Evolutionary conservation across 2,797 vertebrate genomes (phyloP).

Genomic region (Spondyliosoma cantharus): DNA sequence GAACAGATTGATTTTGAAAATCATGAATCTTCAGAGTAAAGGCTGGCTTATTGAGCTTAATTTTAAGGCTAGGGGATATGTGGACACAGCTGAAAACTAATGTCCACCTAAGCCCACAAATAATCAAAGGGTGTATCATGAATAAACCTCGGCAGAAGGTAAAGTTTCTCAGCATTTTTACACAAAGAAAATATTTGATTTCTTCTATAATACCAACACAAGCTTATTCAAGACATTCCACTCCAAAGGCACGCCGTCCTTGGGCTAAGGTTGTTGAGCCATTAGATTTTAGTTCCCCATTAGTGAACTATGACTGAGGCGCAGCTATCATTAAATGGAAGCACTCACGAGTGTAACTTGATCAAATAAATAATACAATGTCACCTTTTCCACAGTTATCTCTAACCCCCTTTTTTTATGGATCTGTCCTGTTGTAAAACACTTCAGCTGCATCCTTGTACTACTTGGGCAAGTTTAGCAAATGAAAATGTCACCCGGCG

Average conservation of each 20-base stretch:
- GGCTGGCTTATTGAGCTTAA: slow-evolving; percentile 46
- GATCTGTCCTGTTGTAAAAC: slow-evolving; percentile 42
- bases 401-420: slow-evolving; percentile 37
- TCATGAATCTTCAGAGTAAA: slow-evolving; percentile 55
- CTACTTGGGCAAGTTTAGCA: slow-evolving; percentile 41
- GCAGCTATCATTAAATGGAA: slow-evolving; percentile 30
- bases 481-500: slow-evolving; percentile 61
- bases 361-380: slow-evolving; percentile 49
- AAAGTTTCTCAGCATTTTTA: not conserved
- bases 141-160: slow-evolving; percentile 33
- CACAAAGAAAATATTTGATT: slow-evolving; percentile 31
- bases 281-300: slow-evolving; percentile 54
- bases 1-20: slow-evolving; percentile 67
- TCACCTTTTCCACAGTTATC: slow-evolving; percentile 40
- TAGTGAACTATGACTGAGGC: slow-evolving; percentile 42
- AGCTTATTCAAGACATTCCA: not conserved
- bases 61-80: slow-evolving; percentile 45
- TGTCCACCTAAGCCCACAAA: slow-evolving; percentile 40
- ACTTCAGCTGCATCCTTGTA: slow-evolving; percentile 32
- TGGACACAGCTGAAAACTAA: slow-evolving; percentile 40
- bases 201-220: slow-evolving; percentile 22
- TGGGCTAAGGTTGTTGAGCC: slow-evolving; percentile 20
- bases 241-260: slow-evolving; percentile 54
- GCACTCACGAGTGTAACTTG: slow-evolving; percentile 26
- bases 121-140: slow-evolving; percentile 42